Evolutionary conservation across 1,140 invertebrate genomes (phyloP), one percentile per base, ranked within the genome.

Genomic region (Brevipalpus yothersi): DNA sequence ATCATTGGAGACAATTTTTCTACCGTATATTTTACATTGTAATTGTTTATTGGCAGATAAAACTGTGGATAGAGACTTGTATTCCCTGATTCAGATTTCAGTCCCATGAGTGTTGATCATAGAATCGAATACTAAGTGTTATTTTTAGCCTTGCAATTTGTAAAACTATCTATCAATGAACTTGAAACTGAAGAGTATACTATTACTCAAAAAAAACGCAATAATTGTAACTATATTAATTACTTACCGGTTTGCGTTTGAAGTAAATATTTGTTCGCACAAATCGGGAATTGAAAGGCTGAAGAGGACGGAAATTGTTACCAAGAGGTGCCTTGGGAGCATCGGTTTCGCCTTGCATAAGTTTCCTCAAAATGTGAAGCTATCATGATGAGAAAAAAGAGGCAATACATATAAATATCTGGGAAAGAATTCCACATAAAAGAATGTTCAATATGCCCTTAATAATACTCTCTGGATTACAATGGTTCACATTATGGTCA

Each of bases 251-350:
- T 75, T 78, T 79, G 68, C 81, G 75, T 66, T 81, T 82, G 72
- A 94, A 92, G 73, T 94, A 86, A 69, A 95, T 94, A 73, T 94
- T 94, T 57, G 91, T 94, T 69, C 90, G 77, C 55, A 94, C 81
- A 15, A 87, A 84, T 64, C 90, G 78, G 72, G 90, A 84, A 73
- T 93, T 82, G 23, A 93, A 76, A 40, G 82, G 80, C 69, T 92
- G 87, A 2, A 83, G 80, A 39, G 88, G 88, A 69, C 91, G 77
- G 70, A 83, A 86, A 75, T 95, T 95, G 76, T 91, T 90, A 62
- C 86, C 86, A 67, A 94, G 76, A 17, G 86, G 84, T 57, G 86
- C 85, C 73, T 87, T 89, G 13, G 85, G 82, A 70, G 83, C 79
- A 64, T 79, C 78, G 63, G 77, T 78, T 68, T 86, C 84, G 17